Evolutionary conservation across 2,797 vertebrate species (phyloP).

Genomic region (Sebastes melanostomus): DNA sequence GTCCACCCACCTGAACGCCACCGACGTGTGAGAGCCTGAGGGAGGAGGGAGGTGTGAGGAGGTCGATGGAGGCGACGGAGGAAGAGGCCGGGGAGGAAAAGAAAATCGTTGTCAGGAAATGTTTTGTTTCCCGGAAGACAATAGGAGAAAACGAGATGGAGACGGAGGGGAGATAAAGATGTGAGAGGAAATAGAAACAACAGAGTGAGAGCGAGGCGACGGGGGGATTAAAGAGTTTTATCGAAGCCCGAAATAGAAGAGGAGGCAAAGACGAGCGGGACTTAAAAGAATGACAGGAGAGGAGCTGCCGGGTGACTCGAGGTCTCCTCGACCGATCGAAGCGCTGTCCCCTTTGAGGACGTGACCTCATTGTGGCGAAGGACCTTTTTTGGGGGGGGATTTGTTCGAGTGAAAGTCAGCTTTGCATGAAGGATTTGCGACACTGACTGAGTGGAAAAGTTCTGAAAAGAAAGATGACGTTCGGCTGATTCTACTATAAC

Average conservation of each 20-base stretch:
- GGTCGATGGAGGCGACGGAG: background rate
- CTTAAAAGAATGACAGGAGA: constrained; percentile 28
- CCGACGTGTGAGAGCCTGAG: constrained; percentile 70
- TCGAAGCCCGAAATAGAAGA: constrained; percentile 17
- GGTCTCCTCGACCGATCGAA: background rate
- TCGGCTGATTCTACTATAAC: background rate
- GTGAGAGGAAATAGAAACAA: constrained; percentile 14
- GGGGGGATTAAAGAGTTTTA: constrained; percentile 16
- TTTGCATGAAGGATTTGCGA: background rate
- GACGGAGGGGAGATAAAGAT: background rate
- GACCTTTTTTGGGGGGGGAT: background rate
- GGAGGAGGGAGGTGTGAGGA: background rate
- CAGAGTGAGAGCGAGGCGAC: background rate
- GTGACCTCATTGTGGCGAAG: background rate
- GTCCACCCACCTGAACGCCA: constrained; percentile 69
- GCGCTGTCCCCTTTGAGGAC: background rate
- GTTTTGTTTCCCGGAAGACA: background rate
- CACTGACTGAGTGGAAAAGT: background rate
- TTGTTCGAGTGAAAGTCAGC: background rate
- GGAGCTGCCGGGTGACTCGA: constrained; percentile 1
- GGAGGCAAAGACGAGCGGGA: constrained; percentile 5
- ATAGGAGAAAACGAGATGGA: background rate
- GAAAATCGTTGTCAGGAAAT: background rate
- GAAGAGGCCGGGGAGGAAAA: background rate
- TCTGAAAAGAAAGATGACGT: background rate